Evolutionary conservation across 2,888 invertebrate genomes (phyloP), one percentile per base, ranked within the genome.

Genomic region (Drosophila leonis): DNA sequence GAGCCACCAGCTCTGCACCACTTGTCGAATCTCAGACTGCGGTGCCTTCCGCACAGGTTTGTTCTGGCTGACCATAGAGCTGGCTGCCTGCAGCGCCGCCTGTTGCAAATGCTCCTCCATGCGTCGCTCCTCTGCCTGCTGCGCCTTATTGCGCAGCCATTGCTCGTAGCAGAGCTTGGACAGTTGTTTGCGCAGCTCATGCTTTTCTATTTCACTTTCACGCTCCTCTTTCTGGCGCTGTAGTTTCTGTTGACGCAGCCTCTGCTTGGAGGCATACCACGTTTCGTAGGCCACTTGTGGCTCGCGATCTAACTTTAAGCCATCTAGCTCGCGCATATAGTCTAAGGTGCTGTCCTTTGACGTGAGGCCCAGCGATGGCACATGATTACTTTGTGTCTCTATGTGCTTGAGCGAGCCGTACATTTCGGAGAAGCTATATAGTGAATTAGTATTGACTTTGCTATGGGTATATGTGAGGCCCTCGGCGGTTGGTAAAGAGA

Each of bases 191-290:
- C 91, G 90, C 33, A 85, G 51, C 29, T 87, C 73, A 3, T 64
- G 55, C 42, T 83, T 61, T 2, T 67, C 49, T n/a, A 65, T 65
- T 18, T 89, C 80, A 7, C 56, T 54, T 10, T 88, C 75, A n/a
- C 68, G 31, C n/a, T 59, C 3, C 31, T 37, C 61, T 31, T 82
- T 80, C 18, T 80, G 69, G 15, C 70, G 73, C 33, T 55, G 33
- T 0, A 61, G 55, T 42, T 71, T 39, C 9, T 59, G 44, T 18
- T 54, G 55, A 1, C 74, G 60, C 12, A 59, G 51, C 12, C 54
- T 82, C 82, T 82, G 85, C 82, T 93, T 93, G 13, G 90, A 90
- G 2, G 90, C 90, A 5, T 82, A 78, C 93, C 93, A 93, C 8
- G 84, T 90, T 6, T 85, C 80, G 55, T 85, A 93, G 4, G 93